phyloP scores from a whole-genome alignment of 2,113 vertebrate genomes.

The Prunella fulvescens region DNA sequence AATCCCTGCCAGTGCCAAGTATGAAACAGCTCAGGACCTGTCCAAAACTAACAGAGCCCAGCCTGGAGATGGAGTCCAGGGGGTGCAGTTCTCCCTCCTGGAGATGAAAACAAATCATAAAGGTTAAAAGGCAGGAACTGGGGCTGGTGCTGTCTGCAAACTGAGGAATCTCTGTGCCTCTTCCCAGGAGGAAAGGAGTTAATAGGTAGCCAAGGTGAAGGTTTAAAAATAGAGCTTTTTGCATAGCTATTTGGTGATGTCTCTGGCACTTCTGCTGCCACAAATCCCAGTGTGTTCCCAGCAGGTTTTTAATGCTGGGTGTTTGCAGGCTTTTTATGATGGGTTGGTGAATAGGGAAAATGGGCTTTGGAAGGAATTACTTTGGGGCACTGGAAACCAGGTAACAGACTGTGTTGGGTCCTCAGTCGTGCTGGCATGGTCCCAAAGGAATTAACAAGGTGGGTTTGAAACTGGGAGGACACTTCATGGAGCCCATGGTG shows the following conservation, averaged over 20 bases:
- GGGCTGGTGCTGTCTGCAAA: not conserved
- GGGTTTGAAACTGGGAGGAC: not conserved
- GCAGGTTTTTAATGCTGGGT: not conserved
- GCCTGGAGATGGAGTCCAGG: not conserved
- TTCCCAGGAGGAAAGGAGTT: constrained; percentile 45
- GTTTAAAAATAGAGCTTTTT: constrained; percentile 55
- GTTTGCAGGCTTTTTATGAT: not conserved
- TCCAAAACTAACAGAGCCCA: constrained; percentile 70
- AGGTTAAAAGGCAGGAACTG: constrained; percentile 22
- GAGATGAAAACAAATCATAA: constrained; percentile 71
- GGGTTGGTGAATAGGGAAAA: not conserved
- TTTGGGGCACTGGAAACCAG: not conserved
- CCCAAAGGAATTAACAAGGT: not conserved
- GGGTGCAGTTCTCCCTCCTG: constrained; percentile 48
- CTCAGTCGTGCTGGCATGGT: fast-evolving
- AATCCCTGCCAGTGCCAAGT: constrained; percentile 47
- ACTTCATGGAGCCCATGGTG: not conserved
- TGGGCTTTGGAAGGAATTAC: constrained; percentile 10
- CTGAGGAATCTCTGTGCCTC: constrained; percentile 3
- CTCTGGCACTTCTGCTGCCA: not conserved
- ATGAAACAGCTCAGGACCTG: constrained; percentile 1
- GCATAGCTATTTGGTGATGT: constrained; percentile 56
- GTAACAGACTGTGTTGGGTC: not conserved
- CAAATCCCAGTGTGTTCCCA: not conserved
- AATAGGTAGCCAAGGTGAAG: constrained; percentile 35